Conservation (phyloP, 2,888 invertebrate species). For the Drosophila kanekoi region DNA sequence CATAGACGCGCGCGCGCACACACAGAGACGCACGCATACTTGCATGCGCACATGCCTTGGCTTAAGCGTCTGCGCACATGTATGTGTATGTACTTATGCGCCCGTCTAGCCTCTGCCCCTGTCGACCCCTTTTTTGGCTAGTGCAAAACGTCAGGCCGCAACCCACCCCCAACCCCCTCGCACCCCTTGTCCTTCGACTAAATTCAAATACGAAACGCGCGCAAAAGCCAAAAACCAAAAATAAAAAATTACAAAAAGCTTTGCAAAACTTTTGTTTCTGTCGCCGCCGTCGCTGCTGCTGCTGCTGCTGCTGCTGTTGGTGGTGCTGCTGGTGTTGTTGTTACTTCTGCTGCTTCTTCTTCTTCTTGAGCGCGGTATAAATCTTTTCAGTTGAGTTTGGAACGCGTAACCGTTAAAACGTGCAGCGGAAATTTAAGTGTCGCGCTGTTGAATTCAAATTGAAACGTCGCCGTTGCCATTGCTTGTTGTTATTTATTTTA, state of each 20-base stretch:
- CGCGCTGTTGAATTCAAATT: slow-evolving; percentile 46
- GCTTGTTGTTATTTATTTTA: slow-evolving; percentile 16
- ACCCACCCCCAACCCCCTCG: neutral
- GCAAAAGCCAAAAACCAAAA: slow-evolving; percentile 32
- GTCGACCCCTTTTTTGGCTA: slow-evolving; percentile 16
- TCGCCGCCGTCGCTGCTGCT: slow-evolving; percentile 18
- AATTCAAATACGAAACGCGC: slow-evolving; percentile 56
- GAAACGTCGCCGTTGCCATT: slow-evolving; percentile 16
- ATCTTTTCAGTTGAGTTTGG: slow-evolving; percentile 82
- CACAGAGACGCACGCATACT: slow-evolving; percentile 1
- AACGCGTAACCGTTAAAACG: slow-evolving; percentile 81
- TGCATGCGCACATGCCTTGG: neutral
- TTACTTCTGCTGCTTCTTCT: slow-evolving; percentile 57
- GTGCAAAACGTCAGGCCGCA: neutral
- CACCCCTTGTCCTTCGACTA: neutral
- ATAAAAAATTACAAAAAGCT: slow-evolving; percentile 43
- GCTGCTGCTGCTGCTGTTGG: slow-evolving; percentile 26
- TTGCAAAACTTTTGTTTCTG: slow-evolving; percentile 66
- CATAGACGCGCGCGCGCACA: slow-evolving; percentile 9
- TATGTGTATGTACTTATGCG: slow-evolving; percentile 3
- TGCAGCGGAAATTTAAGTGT: slow-evolving; percentile 65
- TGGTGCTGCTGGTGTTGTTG: slow-evolving; percentile 19
- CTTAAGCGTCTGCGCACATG: slow-evolving; percentile 5
- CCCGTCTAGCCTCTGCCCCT: slow-evolving; percentile 4
- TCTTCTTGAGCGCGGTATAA: slow-evolving; percentile 77